Evolutionary conservation across 2,888 invertebrate species (phyloP).

Genomic region (Zaprionus obscuricornis): DNA sequence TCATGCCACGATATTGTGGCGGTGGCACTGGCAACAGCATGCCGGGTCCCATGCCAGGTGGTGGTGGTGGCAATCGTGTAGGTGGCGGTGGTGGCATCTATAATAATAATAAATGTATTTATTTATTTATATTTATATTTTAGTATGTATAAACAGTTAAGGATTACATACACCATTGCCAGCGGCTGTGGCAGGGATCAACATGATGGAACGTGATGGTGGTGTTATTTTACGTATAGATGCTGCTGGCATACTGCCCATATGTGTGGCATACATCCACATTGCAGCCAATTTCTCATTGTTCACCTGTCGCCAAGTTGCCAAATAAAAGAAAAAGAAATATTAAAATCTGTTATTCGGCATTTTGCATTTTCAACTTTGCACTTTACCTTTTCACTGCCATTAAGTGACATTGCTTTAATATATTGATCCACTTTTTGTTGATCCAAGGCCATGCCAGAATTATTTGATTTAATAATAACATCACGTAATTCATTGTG

Average conservation of each 20-base stretch:
- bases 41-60: conserved; percentile 63
- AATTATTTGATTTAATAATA: conserved; percentile 68
- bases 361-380: no score
- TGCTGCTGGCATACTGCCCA: conserved; percentile 59
- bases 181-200: conserved; percentile 80
- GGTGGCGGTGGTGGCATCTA: conserved; percentile 67
- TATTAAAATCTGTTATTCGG: background rate
- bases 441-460: conserved; percentile 73
- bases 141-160: no score
- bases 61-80: conserved; percentile 58
- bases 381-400: conserved; percentile 73
- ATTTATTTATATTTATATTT: background rate
- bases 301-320: conserved; percentile 52
- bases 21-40: conserved; percentile 52
- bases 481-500: conserved; percentile 69
- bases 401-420: conserved; percentile 79
- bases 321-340: background rate
- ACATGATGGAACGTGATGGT: conserved; percentile 74
- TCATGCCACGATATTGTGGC: conserved; percentile 70
- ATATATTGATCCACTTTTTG: conserved; percentile 82
- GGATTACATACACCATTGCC: conserved; percentile 60
- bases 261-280: conserved; percentile 80
- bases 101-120: background rate
- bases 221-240: conserved; percentile 56
- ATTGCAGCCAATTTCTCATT: conserved; percentile 79